Conservation (phyloP, 2,888 invertebrate genomes). For the Celastrina argiolus region DNA sequence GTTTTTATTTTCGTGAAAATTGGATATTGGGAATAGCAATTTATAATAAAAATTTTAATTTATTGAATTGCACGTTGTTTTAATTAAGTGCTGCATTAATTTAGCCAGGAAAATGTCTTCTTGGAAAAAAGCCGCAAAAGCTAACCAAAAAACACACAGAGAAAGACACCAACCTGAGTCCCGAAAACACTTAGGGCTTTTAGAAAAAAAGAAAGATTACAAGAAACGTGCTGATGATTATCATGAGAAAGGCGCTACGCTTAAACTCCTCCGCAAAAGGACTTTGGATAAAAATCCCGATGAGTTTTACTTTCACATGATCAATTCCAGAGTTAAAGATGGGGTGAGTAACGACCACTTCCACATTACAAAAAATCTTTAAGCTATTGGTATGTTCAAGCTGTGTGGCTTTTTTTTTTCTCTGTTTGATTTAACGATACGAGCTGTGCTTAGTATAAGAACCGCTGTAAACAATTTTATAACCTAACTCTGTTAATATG, state of each 20-base stretch:
- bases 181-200: conserved; percentile 85
- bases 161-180: conserved; percentile 91
- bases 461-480: no score
- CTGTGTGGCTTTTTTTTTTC: no score
- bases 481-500: no score
- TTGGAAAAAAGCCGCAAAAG: conserved; percentile 92
- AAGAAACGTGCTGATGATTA: conserved; percentile 86
- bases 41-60: background rate
- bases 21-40: background rate
- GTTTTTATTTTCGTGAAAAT: background rate
- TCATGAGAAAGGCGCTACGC: conserved; percentile 87
- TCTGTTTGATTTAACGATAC: no score
- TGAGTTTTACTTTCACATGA: conserved; percentile 99
- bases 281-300: conserved; percentile 97
- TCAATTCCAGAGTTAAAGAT: conserved; percentile 86
- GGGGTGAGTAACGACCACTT: conserved; percentile 70
- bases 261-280: conserved; percentile 88
- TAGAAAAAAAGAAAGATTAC: conserved; percentile 95
- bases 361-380: no score
- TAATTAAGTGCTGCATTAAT: background rate
- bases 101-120: conserved; percentile 83
- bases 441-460: no score
- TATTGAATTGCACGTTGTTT: background rate
- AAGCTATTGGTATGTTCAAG: no score
- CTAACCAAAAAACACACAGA: conserved; percentile 88